Base-by-base conservation (phyloP, 1,140 invertebrate species). In the Drosophila santomea region DNA sequence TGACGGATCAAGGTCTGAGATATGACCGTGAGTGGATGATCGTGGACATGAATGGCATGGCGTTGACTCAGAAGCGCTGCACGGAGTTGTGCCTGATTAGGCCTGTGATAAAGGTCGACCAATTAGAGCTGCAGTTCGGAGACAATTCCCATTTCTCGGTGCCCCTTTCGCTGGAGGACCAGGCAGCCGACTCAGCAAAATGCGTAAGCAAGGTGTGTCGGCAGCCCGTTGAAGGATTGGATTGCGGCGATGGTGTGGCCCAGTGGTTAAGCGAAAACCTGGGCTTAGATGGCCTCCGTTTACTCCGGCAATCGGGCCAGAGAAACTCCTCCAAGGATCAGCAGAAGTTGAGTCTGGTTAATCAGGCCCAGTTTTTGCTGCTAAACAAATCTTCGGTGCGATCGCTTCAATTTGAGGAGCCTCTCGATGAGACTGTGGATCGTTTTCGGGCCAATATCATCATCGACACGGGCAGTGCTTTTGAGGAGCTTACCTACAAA, bases 21-120 rank as follows among this genome's bases (percentile, higher is more conserved):
- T 98, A 96, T 92, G 98, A 99, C 92, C 94, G 98, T 78, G 94
- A 97, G 83, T 99, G 97, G 97, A 97, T 98, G 96, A 96, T 99
- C 62, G 94, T 98, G 1, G 96, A 95, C 74, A 92, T 94, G 14
- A 93, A 94, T 82, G 97, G 97, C 23, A 94, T 96, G 44, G 96
- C 96, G 62, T 90, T 99, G 14, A 98, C 97, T 32, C 98, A 99
- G 92, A 99, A 99, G 91, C 94, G 96, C 56, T 95, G 96, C 80
- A 94, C 96, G 1, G 94, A 94, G 71, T 93, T 99, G 81, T 98
- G 97, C 93, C 92, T 96, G 25, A 95, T 99, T n/a, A 94, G 93
- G 78, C 97, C 98, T 3, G 25, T 41, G 28, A 86, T 92, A 10
- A 94, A 98, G 67, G 93, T 92, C 4, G 93, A 94, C 68, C 88